Evolutionary conservation across 2,113 vertebrate species (phyloP).

Genomic region (Amphiprion percula): DNA sequence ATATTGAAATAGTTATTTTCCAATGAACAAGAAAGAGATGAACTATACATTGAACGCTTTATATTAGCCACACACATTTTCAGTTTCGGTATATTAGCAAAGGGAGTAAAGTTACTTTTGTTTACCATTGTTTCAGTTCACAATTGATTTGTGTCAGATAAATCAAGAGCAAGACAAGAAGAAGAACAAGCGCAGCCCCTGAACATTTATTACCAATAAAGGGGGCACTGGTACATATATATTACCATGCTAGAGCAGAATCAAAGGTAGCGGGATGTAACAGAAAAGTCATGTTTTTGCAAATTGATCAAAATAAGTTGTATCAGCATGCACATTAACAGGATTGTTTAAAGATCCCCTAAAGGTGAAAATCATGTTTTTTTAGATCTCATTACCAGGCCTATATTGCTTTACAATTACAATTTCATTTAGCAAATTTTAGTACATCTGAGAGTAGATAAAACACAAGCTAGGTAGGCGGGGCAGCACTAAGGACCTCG

Average conservation of each 20-base stretch:
- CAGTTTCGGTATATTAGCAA: background rate
- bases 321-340: background rate
- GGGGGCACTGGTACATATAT: background rate
- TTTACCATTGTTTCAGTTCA: constrained; percentile 2
- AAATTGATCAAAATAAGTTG: constrained; percentile 9
- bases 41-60: background rate
- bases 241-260: background rate
- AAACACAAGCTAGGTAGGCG: too few relatives aligned
- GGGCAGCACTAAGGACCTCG: too few relatives aligned
- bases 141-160: background rate
- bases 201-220: background rate
- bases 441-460: too few relatives aligned
- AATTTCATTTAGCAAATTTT: too few relatives aligned
- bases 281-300: background rate
- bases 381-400: too few relatives aligned
- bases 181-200: background rate
- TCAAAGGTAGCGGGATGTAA: background rate
- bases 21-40: background rate
- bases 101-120: background rate
- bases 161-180: background rate
- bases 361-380: too few relatives aligned
- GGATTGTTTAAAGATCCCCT: too few relatives aligned
- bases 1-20: background rate
- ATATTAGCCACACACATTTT: background rate
- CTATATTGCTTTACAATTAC: too few relatives aligned